These are phyloP conservation scores for Harpagifer antarcticus DNA, from an alignment of 2,797 vertebrate species.

Conservation along the genomic window DNA sequence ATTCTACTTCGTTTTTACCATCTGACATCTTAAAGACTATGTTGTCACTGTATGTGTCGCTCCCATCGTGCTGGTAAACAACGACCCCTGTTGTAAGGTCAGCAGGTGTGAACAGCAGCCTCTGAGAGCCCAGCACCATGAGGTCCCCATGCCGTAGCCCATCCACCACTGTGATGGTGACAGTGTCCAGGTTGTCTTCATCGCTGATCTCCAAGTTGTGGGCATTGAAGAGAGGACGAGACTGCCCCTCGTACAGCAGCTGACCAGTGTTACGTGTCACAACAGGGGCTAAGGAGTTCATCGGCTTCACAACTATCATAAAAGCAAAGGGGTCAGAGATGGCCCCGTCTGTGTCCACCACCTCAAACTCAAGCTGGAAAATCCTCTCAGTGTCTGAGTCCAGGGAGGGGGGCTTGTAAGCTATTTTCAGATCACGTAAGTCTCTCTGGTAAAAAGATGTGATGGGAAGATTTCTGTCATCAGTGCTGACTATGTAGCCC, in stretches of 20 bases:
- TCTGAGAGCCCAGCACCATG: constrained; percentile 81
- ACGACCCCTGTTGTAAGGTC: constrained; percentile 88
- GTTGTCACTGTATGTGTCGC: constrained; percentile 95
- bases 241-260: constrained; percentile 96
- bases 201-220: constrained; percentile 93
- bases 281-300: constrained; percentile 93
- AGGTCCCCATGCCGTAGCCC: constrained; percentile 92
- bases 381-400: constrained; percentile 92
- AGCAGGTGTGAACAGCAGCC: constrained; percentile 88
- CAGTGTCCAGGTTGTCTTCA: constrained; percentile 90
- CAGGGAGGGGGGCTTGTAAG: constrained; percentile 91
- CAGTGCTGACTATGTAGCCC: constrained; percentile 95
- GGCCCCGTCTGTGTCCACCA: constrained; percentile 92
- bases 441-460: constrained; percentile 94
- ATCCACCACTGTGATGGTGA: constrained; percentile 88
- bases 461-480: constrained; percentile 93
- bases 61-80: constrained; percentile 93
- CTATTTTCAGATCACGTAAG: constrained; percentile 91
- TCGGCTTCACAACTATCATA: constrained; percentile 95
- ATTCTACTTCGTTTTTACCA: constrained; percentile 91
- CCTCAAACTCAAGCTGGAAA: constrained; percentile 93
- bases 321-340: constrained; percentile 94
- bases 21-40: constrained; percentile 93
- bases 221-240: constrained; percentile 87
- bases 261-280: constrained; percentile 94